These are phyloP conservation scores for Drosophila leontia DNA, from an alignment of 1,140 invertebrate genomes.

Conservation along the genomic window DNA sequence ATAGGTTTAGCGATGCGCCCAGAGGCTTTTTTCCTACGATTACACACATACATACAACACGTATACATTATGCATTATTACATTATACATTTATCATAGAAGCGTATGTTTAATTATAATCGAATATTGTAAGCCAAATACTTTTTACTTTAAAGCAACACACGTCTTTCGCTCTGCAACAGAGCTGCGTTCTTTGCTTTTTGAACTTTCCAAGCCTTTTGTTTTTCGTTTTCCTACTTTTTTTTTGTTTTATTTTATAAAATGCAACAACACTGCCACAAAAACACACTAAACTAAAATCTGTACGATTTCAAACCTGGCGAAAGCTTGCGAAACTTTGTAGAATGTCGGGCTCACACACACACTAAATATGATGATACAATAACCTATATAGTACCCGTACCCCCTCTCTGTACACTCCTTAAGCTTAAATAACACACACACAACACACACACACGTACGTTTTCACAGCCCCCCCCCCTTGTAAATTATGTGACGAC, in stretches of 20 bases:
- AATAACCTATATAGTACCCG: constrained; percentile 42
- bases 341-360: constrained; percentile 50
- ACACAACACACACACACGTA: constrained; percentile 28
- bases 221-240: constrained; percentile 5
- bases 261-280: constrained; percentile 49
- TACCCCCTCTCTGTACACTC: constrained; percentile 61
- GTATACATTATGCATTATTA: constrained; percentile 79
- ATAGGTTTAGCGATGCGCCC: constrained; percentile 78
- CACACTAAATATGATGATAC: constrained; percentile 42
- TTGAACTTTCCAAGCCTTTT: constrained; percentile 6
- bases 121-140: constrained; percentile 81
- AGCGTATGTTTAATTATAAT: constrained; percentile 78
- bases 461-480: constrained; percentile 45
- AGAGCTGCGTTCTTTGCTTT: constrained; percentile 28
- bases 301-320: constrained; percentile 8
- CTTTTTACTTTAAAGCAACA: constrained; percentile 73
- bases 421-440: constrained; percentile 61
- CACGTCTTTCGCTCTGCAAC: constrained; percentile 49
- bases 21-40: constrained; percentile 79
- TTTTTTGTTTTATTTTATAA: constrained; percentile 1
- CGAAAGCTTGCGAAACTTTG: constrained; percentile 59
- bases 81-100: constrained; percentile 61
- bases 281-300: constrained; percentile 21
- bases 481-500: constrained; percentile 79
- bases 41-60: constrained; percentile 60